A percentile compares a stretch with the other conserved stretches of the same genome.
Conservation (phyloP, 2,797 vertebrate species). For the Clarias laeviceps region DNA sequence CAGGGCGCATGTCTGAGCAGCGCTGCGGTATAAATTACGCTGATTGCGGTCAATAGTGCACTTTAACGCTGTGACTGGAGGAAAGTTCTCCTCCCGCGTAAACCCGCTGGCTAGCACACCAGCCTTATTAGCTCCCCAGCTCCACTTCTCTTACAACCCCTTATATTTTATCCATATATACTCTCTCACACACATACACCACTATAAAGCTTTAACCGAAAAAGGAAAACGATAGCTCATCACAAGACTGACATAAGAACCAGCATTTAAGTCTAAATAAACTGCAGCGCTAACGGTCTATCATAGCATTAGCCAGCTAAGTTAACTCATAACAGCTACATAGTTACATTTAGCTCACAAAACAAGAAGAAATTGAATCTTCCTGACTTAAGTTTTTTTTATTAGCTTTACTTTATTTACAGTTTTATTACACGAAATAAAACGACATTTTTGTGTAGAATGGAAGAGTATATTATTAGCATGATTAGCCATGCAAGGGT, state of each 20-base stretch:
- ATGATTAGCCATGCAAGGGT: not conserved
- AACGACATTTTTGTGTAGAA: not conserved
- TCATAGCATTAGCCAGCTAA: not conserved
- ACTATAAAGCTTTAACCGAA: not conserved
- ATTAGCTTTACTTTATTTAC: too few relatives aligned
- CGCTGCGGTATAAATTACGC: slow-evolving; percentile 3
- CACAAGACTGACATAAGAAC: too few relatives aligned
- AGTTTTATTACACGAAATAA: not conserved
- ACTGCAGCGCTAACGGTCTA: not conserved
- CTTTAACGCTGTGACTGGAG: not conserved
- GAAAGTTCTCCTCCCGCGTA: slow-evolving; percentile 32
- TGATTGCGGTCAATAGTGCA: not conserved
- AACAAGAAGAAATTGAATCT: not conserved
- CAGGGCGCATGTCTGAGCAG: not conserved
- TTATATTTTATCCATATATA: not conserved
- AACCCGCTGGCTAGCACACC: slow-evolving; percentile 19
- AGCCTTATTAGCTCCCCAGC: not conserved
- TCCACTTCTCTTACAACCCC: not conserved
- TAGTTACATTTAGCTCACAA: slow-evolving; percentile 22
- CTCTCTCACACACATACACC: not conserved
- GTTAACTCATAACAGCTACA: too few relatives aligned
- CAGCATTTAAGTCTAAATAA: not conserved
- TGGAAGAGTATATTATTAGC: slow-evolving; percentile 23
- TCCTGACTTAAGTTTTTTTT: not conserved
- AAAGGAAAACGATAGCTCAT: not conserved